phyloP scores from a whole-genome alignment of 2,113 vertebrate genomes.

The Entomyzon cyanotis region DNA sequence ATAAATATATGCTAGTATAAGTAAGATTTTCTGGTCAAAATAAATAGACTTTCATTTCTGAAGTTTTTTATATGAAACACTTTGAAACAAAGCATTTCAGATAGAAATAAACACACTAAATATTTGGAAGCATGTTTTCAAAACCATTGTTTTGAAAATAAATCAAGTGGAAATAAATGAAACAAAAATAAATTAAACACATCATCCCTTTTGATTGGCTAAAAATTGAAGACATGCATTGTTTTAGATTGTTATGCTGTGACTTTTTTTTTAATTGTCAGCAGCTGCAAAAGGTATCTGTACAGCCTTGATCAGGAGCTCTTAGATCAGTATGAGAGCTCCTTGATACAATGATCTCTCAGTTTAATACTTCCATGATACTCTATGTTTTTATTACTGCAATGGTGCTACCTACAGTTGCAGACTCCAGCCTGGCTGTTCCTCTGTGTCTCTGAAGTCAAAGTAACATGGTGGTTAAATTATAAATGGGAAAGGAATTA shows the following conservation, averaged over 20 bases:
- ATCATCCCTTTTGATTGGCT: background rate
- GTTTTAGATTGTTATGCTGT: background rate
- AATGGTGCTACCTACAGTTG: background rate
- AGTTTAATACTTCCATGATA: background rate
- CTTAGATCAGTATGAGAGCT: background rate
- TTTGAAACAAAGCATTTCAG: background rate
- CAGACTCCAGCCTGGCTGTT: background rate
- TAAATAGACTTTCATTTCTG: background rate
- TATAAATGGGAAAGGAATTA: background rate
- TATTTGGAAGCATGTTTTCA: background rate
- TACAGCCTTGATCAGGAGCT: background rate
- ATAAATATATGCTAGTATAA: background rate
- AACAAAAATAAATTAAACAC: background rate
- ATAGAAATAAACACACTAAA: background rate
- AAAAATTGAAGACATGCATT: background rate
- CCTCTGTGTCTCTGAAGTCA: background rate
- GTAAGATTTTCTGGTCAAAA: background rate
- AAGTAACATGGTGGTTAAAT: background rate
- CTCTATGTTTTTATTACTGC: background rate
- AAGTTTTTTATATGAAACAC: background rate
- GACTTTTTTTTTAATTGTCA: background rate
- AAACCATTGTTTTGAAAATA: background rate
- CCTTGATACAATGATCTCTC: background rate
- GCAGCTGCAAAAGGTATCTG: background rate
- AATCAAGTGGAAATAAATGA: background rate